Conservation (phyloP, 2,888 invertebrate genomes). For the Apodemia zela region DNA sequence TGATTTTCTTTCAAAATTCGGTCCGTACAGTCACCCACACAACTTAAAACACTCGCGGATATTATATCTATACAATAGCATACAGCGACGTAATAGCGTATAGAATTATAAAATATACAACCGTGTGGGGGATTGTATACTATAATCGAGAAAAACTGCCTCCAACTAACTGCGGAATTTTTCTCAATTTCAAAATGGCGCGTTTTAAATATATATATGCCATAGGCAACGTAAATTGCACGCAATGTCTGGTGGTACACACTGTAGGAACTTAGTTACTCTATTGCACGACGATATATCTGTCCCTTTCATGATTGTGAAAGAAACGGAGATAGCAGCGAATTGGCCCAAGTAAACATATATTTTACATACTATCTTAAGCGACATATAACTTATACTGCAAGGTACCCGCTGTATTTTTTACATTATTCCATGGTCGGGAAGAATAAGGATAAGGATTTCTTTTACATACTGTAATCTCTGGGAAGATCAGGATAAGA, state of each 20-base stretch:
- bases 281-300: constrained; percentile 33
- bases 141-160: constrained; percentile 18
- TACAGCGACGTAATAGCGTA: constrained; percentile 19
- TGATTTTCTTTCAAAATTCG: constrained; percentile 12
- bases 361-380: constrained; percentile 16
- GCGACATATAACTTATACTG: constrained; percentile 18
- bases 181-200: constrained; percentile 4
- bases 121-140: constrained; percentile 10
- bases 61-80: constrained; percentile 22
- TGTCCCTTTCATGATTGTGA: constrained; percentile 21
- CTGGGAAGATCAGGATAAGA: neutral
- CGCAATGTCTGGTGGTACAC: constrained; percentile 27
- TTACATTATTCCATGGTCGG: constrained; percentile 18
- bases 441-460: neutral
- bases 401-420: constrained; percentile 22
- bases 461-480: neutral
- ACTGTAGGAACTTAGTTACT: constrained; percentile 33
- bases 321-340: constrained; percentile 18
- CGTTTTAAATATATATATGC: neutral
- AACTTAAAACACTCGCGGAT: constrained; percentile 16
- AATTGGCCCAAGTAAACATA: constrained; percentile 19
- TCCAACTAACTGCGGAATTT: neutral
- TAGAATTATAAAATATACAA: constrained; percentile 18
- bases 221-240: constrained; percentile 18
- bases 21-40: constrained; percentile 21